phyloP scores from a whole-genome alignment of 1,140 invertebrate species.

The Tribolium madens region DNA sequence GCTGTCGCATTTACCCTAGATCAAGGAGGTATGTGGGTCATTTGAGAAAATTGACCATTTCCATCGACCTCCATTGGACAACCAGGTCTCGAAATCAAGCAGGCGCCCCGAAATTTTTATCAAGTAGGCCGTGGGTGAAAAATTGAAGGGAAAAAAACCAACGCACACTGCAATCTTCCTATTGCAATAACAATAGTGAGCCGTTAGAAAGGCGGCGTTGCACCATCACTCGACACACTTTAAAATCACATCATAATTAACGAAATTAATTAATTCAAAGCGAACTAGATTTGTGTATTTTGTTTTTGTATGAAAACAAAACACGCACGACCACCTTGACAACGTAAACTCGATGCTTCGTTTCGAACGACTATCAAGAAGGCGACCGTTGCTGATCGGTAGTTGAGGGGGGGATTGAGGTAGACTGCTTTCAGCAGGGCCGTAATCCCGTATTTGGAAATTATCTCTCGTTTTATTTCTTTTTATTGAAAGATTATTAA shows the following conservation, averaged over 20 bases:
- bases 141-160: conserved; percentile 17
- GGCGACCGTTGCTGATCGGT: conserved; percentile 21
- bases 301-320: not conserved
- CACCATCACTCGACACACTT: not conserved
- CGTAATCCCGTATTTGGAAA: conserved; percentile 26
- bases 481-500: not conserved
- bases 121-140: not conserved
- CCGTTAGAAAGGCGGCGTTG: conserved; percentile 27
- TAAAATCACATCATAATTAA: too few relatives aligned
- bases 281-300: too few relatives aligned
- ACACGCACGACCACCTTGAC: conserved; percentile 35
- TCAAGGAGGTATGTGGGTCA: not conserved
- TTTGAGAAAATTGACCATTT: conserved; percentile 12
- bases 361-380: conserved; percentile 32
- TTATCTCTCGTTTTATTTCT: conserved; percentile 7
- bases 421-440: conserved; percentile 22
- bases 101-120: not conserved
- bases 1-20: not conserved
- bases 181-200: not conserved
- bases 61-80: conserved; percentile 5
- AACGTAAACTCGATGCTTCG: conserved; percentile 24
- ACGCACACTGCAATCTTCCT: conserved; percentile 8
- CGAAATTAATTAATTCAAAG: too few relatives aligned
- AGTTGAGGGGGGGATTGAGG: conserved; percentile 14
- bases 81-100: not conserved